Base-by-base conservation (phyloP, 2,113 vertebrate species). In the Oryzias woworae region DNA sequence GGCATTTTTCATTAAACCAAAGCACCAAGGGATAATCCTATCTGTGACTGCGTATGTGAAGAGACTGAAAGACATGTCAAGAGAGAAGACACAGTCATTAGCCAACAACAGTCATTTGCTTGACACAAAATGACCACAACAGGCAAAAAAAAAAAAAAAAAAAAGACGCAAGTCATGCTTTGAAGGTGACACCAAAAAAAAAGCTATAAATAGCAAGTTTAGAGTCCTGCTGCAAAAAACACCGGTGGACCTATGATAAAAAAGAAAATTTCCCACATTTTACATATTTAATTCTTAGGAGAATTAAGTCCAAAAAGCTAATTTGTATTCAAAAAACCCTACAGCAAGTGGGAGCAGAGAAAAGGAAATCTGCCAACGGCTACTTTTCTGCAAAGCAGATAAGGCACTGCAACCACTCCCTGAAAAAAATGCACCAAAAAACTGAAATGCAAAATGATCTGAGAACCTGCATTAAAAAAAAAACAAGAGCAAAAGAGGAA, bases 21-120 rank as follows among this genome's bases (percentile, higher is more conserved):
- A 78, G 71, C 81, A 79, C 79, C 73, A 66, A 78, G 66, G 48
- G 62, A 65, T 88, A 84, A 88, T 85, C 81, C 83, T 43, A 45
- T 65, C 69, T 36, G 53, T 82, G 61, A 49, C 45, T 57, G 45
- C 45, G 70, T 57, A 55, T 61, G 51, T 56, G 31, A 47, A 23
- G 14, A 18, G 20, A 12, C 12, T 43, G 31, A 42, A 46, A 49
- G 45, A 31, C 36, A 41, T 47, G 42, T 20, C 23, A 48, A 14
- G 23, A 71, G 47, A n/a, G n/a, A 58, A 44, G 53, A 47, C 59
- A 69, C 41, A 60, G 53, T 66, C 57, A 44, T 78, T 56, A 71
- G 20, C 24, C 69, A 69, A 18, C 31, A 48, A 54, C 45, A 36
- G 51, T 59, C 57, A 80, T 63, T 73, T 75, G 77, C 58, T 66